A percentile compares a stretch with the other conserved stretches of the same genome.
phyloP scores from a whole-genome alignment of 2,113 vertebrate genomes.

The Gasterosteus nipponicus region DNA sequence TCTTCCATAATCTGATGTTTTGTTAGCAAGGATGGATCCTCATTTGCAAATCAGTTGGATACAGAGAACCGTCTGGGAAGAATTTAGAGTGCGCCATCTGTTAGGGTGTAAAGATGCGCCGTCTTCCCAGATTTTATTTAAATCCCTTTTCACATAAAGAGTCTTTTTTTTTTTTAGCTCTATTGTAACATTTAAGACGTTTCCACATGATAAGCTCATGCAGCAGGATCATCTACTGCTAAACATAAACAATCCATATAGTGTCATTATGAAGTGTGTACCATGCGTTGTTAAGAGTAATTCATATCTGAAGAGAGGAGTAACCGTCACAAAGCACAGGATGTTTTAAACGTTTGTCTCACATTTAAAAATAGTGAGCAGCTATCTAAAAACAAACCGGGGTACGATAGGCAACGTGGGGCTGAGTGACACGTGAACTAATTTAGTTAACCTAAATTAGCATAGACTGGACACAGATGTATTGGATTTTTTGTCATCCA shows the following conservation, averaged over 20 bases:
- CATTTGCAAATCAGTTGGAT: neutral
- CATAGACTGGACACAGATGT: conserved; percentile 10
- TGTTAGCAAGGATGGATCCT: neutral
- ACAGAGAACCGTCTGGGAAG: neutral
- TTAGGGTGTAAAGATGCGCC: neutral
- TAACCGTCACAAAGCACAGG: neutral
- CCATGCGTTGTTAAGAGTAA: neutral
- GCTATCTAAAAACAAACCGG: neutral
- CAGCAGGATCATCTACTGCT: neutral
- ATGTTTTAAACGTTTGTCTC: neutral
- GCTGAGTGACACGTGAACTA: neutral
- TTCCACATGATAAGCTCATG: neutral
- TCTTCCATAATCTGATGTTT: neutral
- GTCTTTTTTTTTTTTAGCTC: neutral
- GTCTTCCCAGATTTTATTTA: neutral
- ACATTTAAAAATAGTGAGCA: neutral
- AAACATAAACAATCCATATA: neutral
- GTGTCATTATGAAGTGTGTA: neutral
- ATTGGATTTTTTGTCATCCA: conserved; percentile 18
- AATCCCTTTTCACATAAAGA: neutral
- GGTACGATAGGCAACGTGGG: neutral
- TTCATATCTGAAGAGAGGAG: neutral
- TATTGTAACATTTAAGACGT: neutral
- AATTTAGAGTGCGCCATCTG: conserved; percentile 7
- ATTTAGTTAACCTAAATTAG: conserved; percentile 7